These are phyloP conservation scores for human (Homo sapiens) DNA, from an alignment of 2,113 vertebrate genomes.

Conservation along the genomic window GRCh38 chr16:60396001-60396500, in stretches of 20 bases:
- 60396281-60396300: neutral
- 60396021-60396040: constrained; percentile 61
- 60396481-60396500: neutral
- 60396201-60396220: neutral
- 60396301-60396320: neutral
- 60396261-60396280: neutral
- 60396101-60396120: neutral
- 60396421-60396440: neutral
- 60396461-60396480: neutral
- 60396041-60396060: constrained; percentile 70
- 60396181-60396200: neutral
- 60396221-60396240: neutral
- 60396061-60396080: constrained; percentile 61
- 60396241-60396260: neutral
- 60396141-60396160: neutral
- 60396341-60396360: neutral
- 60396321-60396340: neutral
- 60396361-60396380: neutral
- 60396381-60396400: neutral
- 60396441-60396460: neutral
- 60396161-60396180: neutral
- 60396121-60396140: neutral
- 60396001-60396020: constrained; percentile 74
- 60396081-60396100: constrained; percentile 58
- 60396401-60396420: neutral